Conservation (phyloP, 2,113 vertebrate genomes). For the Petaurus breviceps region DNA sequence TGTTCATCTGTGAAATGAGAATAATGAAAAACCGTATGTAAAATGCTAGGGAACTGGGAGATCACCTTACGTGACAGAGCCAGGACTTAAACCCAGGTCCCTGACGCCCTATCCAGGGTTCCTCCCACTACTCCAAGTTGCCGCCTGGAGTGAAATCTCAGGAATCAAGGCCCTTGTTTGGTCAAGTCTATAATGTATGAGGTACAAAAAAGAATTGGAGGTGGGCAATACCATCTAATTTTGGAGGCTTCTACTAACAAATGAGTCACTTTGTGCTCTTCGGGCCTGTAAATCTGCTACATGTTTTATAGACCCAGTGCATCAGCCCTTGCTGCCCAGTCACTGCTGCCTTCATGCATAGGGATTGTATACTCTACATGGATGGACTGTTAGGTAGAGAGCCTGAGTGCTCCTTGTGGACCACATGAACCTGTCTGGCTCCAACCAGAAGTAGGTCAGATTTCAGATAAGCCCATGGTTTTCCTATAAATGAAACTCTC, state of each 20-base stretch:
- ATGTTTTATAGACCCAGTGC: background rate
- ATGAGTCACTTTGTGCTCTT: background rate
- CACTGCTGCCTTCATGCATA: background rate
- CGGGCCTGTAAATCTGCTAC: background rate
- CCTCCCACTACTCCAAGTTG: background rate
- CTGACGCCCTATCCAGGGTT: background rate
- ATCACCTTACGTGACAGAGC: background rate
- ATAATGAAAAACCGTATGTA: background rate
- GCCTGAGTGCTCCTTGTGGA: constrained; percentile 62
- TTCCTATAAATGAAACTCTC: constrained; percentile 77
- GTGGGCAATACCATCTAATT: background rate
- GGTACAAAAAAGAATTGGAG: background rate
- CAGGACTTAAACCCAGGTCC: background rate
- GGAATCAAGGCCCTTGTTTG: background rate
- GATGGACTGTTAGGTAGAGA: constrained; percentile 23
- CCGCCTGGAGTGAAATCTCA: too few species aligned
- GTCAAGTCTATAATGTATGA: background rate
- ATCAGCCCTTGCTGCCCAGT: background rate
- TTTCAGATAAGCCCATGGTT: constrained; percentile 78
- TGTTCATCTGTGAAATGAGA: background rate
- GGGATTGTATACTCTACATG: background rate
- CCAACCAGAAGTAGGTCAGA: constrained; percentile 78
- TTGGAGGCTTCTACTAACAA: background rate
- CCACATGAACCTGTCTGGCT: constrained; percentile 74
- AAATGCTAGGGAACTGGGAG: background rate